Evolutionary conservation across 1,140 invertebrate species (phyloP).

Genomic region (Acromyrmex heyeri): DNA sequence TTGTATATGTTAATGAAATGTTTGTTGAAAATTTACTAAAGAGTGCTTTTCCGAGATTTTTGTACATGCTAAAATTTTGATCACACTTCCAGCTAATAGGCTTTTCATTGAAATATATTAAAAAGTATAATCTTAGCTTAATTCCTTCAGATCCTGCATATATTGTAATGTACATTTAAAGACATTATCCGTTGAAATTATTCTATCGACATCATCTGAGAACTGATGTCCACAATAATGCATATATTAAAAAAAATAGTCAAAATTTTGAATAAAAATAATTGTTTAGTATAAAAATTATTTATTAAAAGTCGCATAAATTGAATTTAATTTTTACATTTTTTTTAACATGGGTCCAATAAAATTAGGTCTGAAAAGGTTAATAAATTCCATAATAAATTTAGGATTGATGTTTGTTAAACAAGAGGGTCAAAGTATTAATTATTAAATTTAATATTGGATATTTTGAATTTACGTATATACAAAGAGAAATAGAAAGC

Average conservation of each 20-base stretch:
- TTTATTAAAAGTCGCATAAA: too few relatives aligned
- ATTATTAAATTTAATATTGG: slow-evolving; percentile 1
- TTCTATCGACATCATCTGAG: too few relatives aligned
- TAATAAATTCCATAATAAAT: not conserved
- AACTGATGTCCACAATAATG: too few relatives aligned
- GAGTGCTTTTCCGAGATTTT: not conserved
- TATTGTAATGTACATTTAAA: too few relatives aligned
- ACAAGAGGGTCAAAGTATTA: not conserved
- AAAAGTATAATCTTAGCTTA: not conserved
- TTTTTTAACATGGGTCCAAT: too few relatives aligned
- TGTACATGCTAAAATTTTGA: not conserved
- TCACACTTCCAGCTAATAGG: not conserved
- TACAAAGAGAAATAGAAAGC: not conserved
- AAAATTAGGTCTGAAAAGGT: too few relatives aligned
- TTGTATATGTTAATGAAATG: not conserved
- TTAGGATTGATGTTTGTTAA: not conserved
- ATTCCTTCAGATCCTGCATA: too few relatives aligned
- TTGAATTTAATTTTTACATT: too few relatives aligned
- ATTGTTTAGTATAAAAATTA: too few relatives aligned
- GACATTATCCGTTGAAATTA: too few relatives aligned
- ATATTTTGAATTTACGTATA: not conserved
- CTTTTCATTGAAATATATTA: not conserved
- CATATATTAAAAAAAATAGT: too few relatives aligned
- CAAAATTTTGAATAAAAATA: too few relatives aligned
- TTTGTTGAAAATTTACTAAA: not conserved